Evolutionary conservation across 2,888 invertebrate genomes (phyloP), one percentile per base, ranked within the genome.

Genomic region (Lampropteryx suffumata): DNA sequence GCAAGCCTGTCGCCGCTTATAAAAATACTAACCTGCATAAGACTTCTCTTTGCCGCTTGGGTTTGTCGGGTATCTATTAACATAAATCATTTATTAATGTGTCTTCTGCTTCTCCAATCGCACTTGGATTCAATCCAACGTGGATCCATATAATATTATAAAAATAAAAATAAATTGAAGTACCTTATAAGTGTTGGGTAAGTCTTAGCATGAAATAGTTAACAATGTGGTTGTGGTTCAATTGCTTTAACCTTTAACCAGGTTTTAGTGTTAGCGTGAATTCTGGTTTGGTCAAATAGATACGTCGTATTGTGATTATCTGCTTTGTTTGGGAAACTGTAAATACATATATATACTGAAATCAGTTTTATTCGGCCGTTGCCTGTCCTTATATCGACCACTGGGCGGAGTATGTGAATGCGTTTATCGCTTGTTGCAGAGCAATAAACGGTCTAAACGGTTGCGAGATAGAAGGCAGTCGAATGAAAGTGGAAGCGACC

Each of bases 401-500:
- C 10, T 35, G 27, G 21, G n/a, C 11, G 7, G 10, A 29, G 29
- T 27, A 14, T 42, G 37, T 43, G 32, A 51, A 52, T 36, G 29
- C 26, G 14, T n/a, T 17, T 45, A 41, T 55, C 33, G 32, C 30
- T 81, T 80, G 76, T 91, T 92, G 6, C 88, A 97, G 97, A 88
- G 97, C 96, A 79, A 95, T 96, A 79, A 94, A 93, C 77, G 95
- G 96, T 76, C 91, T 98, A 76, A 97, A 97, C 92, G 97, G 97
- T 68, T 93, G 94, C 74, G 96, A 97, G 76, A 93, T 95, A 81
- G 97, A 97, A 74, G 97, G 97, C 64, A 94, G 92, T 78, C 92
- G 94, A 61, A 91, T 98, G 80, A 96, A 96, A 90, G 97, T 95
- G 64, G 97, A 97, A 84, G 92, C 95, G 79, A 95, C 82, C 1